Percentiles rank a stretch among this genome's conserved stretches.
These are phyloP conservation scores for Microctonus aethiopoides DNA, from an alignment of 2,888 invertebrate species.

Conservation along the genomic window DNA sequence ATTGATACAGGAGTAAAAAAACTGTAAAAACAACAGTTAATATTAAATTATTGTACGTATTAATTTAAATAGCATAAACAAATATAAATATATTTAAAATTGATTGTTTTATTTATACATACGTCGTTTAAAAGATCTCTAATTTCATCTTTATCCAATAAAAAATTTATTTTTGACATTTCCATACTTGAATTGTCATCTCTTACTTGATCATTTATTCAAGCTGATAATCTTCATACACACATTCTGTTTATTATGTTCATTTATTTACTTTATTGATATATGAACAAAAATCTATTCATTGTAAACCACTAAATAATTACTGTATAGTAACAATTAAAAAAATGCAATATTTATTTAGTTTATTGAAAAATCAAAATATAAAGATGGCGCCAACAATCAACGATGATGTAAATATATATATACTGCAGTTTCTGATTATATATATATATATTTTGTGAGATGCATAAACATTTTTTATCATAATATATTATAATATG, in stretches of 20 bases:
- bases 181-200: background rate
- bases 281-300: no score
- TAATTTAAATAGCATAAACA: background rate
- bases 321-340: background rate
- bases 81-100: background rate
- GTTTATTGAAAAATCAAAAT: background rate
- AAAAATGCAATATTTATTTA: background rate
- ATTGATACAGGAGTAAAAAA: conserved; percentile 59
- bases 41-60: no score
- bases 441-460: background rate
- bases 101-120: background rate
- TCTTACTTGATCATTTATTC: no score
- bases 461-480: background rate
- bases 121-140: background rate
- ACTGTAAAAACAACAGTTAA: conserved; percentile 44
- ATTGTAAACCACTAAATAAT: no score
- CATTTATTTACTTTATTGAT: no score
- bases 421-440: background rate
- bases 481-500: no score
- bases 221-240: no score
- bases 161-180: background rate
- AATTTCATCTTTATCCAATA: background rate
- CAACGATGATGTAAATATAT: background rate
- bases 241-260: no score
- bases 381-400: background rate